Conservation (phyloP, 2,888 invertebrate species). For the Coremacera marginata region DNA sequence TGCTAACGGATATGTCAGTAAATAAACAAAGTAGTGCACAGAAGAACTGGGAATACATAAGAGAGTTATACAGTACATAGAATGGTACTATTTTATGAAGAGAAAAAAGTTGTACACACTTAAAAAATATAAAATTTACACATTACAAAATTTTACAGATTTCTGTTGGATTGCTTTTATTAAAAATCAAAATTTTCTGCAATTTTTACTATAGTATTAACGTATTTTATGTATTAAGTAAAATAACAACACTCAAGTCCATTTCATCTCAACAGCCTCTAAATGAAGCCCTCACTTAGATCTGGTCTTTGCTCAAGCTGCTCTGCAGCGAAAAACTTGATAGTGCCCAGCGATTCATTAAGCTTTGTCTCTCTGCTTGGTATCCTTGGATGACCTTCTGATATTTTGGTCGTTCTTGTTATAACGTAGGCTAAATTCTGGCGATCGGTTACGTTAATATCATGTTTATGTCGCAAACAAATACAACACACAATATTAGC, state of each 20-base stretch:
- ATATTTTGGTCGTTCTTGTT: neutral
- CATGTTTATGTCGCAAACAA: conserved; percentile 1
- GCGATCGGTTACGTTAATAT: conserved; percentile 10
- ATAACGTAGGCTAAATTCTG: conserved; percentile 13
- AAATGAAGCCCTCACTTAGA: conserved; percentile 38
- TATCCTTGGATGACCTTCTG: neutral
- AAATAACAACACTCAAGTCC: neutral
- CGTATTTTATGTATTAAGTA: too few species aligned
- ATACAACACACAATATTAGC: conserved; percentile 11
- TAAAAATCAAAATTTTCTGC: too few species aligned
- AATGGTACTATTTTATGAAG: too few species aligned
- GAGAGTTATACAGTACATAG: too few species aligned
- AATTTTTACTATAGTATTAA: too few species aligned
- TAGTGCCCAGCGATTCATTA: conserved; percentile 5
- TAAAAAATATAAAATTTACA: too few species aligned
- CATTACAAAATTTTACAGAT: too few species aligned
- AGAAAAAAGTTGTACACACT: too few species aligned
- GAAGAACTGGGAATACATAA: too few species aligned
- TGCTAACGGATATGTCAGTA: too few species aligned
- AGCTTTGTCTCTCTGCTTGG: conserved; percentile 28
- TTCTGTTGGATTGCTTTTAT: too few species aligned
- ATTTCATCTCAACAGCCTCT: neutral
- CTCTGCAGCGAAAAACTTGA: conserved; percentile 27
- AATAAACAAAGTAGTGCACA: too few species aligned
- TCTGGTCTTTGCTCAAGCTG: conserved; percentile 14